phyloP scores from a whole-genome alignment of 2,888 invertebrate species.

The Pheosia gnoma region DNA sequence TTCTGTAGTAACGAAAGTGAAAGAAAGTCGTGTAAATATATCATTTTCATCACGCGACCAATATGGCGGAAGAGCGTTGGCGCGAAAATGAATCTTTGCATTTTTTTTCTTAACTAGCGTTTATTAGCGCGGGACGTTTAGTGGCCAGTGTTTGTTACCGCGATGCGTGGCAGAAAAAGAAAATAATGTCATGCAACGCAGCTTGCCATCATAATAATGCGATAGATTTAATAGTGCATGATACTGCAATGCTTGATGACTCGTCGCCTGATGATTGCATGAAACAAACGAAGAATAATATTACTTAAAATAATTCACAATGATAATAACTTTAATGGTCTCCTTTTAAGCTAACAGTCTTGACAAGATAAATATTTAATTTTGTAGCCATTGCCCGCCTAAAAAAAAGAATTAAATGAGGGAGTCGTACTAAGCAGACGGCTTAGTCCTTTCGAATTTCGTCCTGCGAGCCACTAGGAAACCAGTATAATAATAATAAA shows the following conservation, averaged over 20 bases:
- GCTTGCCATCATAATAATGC: slow-evolving; percentile 29
- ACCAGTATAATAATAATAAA: too few relatives aligned
- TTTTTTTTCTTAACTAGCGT: slow-evolving; percentile 65
- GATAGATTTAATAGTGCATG: slow-evolving; percentile 24
- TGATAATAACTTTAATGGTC: too few relatives aligned
- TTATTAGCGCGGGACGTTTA: slow-evolving; percentile 65
- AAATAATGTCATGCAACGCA: slow-evolving; percentile 43
- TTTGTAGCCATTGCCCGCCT: too few relatives aligned
- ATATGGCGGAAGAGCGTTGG: slow-evolving; percentile 74
- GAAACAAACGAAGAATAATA: not conserved
- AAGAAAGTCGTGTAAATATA: slow-evolving; percentile 77
- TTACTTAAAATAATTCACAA: too few relatives aligned
- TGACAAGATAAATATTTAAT: too few relatives aligned
- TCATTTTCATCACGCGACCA: slow-evolving; percentile 81
- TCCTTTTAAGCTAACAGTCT: too few relatives aligned
- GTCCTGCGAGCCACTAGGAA: too few relatives aligned
- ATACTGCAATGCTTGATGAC: slow-evolving; percentile 9
- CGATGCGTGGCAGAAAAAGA: slow-evolving; percentile 37
- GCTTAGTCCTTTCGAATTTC: too few relatives aligned
- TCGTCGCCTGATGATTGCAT: slow-evolving; percentile 2
- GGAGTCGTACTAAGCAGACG: too few relatives aligned
- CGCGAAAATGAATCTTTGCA: slow-evolving; percentile 77
- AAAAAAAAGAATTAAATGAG: too few relatives aligned
- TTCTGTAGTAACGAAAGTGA: slow-evolving; percentile 77
- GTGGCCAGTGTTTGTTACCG: slow-evolving; percentile 68